Base-by-base conservation (phyloP, 2,797 vertebrate species). In the Hozukius guyotensis region DNA sequence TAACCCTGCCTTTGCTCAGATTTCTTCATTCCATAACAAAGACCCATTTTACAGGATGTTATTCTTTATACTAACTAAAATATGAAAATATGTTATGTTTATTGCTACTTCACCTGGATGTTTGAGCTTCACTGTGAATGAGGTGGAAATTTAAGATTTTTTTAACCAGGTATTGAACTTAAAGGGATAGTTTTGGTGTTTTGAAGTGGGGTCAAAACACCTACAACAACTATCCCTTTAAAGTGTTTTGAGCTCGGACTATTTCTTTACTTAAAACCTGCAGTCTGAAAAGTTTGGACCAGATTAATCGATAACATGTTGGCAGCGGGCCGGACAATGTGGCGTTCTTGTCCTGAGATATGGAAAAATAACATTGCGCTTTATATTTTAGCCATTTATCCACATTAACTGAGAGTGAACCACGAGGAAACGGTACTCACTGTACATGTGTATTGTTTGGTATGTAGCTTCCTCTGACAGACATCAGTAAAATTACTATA, bases 1-100 rank as follows among this genome's bases (percentile, higher is more conserved):
- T 95, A 95, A 95, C 90, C 78, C 88, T 56, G 90, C 75, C 82
- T 93, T 77, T 16, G 74, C 64, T 88, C 79, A 4, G 3, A 75
- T 86, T 70, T 88, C 67, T 82, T 93, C 59, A 80, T 87, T 85
- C 60, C 32, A 64, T 53, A 64, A 16, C 59, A 75, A n/a, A 46
- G 14, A 42, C 22, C n/a, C 3, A 2, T 5, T 38, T 72, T 14
- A 78, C 22, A 57, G 12, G 38, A 29, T 29, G 20, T 22, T 36
- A 4, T 38, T 64, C 10, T 56, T 34, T 1, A 16, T 69, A 24
- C 32, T 13, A n/a, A 59, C 14, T 55, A 8, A 27, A 24, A 7
- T 16, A 16, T 0, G 32, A 6, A 36, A 2, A 25, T 5, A 13
- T 12, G 7, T 31, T 16, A 8, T 46, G 63, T 13, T 24, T 14